Percentiles rank a stretch among this genome's conserved stretches.
phyloP scores from a whole-genome alignment of 2,113 vertebrate species.

The Rhagologus leucostigma region DNA sequence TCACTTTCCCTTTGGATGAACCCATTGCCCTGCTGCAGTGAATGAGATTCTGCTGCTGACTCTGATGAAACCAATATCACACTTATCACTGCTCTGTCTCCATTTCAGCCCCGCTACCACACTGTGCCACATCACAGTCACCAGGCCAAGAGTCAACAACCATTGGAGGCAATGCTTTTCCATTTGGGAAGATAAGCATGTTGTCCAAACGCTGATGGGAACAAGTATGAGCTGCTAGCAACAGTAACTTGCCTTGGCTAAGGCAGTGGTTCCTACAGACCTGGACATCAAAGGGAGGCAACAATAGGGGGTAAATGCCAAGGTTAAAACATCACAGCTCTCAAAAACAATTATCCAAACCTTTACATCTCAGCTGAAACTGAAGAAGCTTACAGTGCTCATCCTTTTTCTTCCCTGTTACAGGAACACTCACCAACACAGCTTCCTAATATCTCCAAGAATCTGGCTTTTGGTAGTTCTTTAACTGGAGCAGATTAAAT shows the following conservation, averaged over 20 bases:
- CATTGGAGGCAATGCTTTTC: neutral
- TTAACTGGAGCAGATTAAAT: neutral
- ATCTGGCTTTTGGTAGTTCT: neutral
- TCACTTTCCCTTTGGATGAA: neutral
- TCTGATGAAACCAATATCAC: neutral
- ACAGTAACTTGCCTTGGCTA: neutral
- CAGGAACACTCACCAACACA: neutral
- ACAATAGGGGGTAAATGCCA: neutral
- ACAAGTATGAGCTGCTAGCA: neutral
- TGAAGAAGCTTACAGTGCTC: neutral
- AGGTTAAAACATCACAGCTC: neutral
- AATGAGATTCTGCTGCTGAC: neutral
- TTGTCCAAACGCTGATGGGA: neutral
- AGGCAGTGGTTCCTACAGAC: neutral
- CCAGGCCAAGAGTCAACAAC: neutral
- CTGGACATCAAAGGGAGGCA: neutral
- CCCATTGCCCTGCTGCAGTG: neutral
- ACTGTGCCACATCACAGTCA: neutral
- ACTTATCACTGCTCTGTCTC: neutral
- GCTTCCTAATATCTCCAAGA: neutral
- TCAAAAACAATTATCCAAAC: neutral
- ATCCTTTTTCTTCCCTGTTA: neutral
- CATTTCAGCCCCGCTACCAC: neutral
- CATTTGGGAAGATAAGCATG: neutral
- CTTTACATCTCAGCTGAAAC: neutral